Percentiles rank a stretch among this genome's conserved stretches.
These are phyloP conservation scores for Gymnarchus niloticus DNA, from an alignment of 2,113 vertebrate genomes.

Conservation along the genomic window DNA sequence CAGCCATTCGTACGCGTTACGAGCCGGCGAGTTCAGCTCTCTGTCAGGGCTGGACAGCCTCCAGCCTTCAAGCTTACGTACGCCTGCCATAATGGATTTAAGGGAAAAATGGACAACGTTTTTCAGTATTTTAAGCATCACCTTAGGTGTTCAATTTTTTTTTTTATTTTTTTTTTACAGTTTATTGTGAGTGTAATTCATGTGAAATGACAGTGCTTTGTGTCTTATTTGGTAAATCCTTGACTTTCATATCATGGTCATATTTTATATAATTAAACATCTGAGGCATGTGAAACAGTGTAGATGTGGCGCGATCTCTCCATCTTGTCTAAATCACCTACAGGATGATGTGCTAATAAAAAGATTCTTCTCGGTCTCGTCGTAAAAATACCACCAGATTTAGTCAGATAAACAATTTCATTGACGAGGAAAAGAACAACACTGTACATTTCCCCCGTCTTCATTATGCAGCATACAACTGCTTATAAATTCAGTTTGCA, in stretches of 20 bases:
- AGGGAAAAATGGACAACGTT: not conserved
- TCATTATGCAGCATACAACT: not conserved
- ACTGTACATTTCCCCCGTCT: not conserved
- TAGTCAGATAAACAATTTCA: not conserved
- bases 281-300: not conserved
- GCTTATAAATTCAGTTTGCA: not conserved
- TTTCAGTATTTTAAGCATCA: not conserved
- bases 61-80: not conserved
- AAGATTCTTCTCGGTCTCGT: not conserved
- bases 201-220: not conserved
- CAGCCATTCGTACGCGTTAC: not conserved
- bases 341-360: not conserved
- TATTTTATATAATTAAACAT: not conserved
- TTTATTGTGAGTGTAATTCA: not conserved
- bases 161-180: not conserved
- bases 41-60: not conserved
- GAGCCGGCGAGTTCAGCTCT: not conserved
- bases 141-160: too few species aligned
- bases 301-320: constrained; percentile 2
- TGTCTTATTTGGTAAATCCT: not conserved
- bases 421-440: not conserved
- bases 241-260: not conserved
- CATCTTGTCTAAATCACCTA: not conserved
- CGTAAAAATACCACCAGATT: constrained; percentile 1
- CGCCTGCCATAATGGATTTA: not conserved